Base-by-base conservation (phyloP, 2,888 invertebrate genomes). In the Chloroclystis v-ata region DNA sequence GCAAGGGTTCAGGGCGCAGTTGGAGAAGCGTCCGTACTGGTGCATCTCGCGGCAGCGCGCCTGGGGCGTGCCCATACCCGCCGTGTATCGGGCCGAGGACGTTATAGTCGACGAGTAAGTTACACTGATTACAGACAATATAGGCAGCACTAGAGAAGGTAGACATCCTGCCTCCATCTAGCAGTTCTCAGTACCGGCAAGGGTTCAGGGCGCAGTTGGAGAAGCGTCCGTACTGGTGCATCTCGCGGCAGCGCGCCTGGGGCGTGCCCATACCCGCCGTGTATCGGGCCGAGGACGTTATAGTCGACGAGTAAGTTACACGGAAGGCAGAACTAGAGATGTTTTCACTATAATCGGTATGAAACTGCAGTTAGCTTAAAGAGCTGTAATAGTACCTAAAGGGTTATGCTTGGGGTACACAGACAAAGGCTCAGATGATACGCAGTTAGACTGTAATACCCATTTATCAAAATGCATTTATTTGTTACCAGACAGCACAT, bases 41-140 rank as follows among this genome's bases (percentile, higher is more conserved):
- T 99, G 99, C 69, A 98, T 99, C 63, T 99, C 99, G 0, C 82
- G 99, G 11, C 99, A 99, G 81, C 86, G 99, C 57, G 92, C 91
- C 1, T 99, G 99, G 99, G 99, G 99, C 6, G 95, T 97, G 10
- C 99, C 99, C 0, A 96, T 99, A 71, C 99, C 99, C 0, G 97
- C 95, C 0, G 89, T 99, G 47, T 97, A 95, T 68, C 74, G 87
- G 0, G 60, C 83, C 0, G 87, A 84, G 3, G 71, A 89, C 41
- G 86, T 90, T 24, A 79, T 95, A 16, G 84, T 92, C 4, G 90
- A 89, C 61, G 80, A 87, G 91, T 93, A 5, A 54, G 61, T 59
- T n/a, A n/a, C n/a, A n/a, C n/a, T n/a, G n/a, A n/a, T n/a, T n/a
- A n/a, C n/a, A n/a, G n/a, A n/a, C n/a, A n/a, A n/a, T n/a, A n/a